Percentiles rank a stretch among this genome's conserved stretches.
Conservation (phyloP, 2,888 invertebrate species). For the Perithous albicinctus region DNA sequence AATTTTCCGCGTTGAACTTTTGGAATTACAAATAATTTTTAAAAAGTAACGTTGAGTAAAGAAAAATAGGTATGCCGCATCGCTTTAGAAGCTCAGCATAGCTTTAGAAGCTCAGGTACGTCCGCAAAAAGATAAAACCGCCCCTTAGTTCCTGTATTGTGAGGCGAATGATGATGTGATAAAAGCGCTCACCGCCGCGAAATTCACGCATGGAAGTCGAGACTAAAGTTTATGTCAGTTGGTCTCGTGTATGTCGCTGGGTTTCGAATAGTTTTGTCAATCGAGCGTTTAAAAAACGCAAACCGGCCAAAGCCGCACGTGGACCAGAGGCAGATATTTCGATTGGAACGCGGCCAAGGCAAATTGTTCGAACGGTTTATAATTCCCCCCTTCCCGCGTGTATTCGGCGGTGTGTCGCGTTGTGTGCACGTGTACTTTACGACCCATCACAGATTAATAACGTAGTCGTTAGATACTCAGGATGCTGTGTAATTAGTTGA, state of each 20-base stretch:
- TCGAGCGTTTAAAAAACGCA: conserved; percentile 15
- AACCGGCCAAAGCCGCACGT: conserved; percentile 15
- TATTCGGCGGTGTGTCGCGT: conserved; percentile 47
- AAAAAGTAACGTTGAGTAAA: not conserved
- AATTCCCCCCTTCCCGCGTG: conserved; percentile 12
- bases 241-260: not conserved
- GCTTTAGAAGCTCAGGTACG: not conserved
- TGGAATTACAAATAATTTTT: not conserved
- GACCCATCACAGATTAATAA: conserved; percentile 60
- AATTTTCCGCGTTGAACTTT: not conserved
- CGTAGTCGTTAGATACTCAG: conserved; percentile 68
- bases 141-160: conserved; percentile 48
- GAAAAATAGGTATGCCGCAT: not conserved
- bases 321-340: conserved; percentile 31
- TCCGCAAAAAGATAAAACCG: not conserved
- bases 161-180: conserved; percentile 54
- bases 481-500: conserved; percentile 61
- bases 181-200: conserved; percentile 26
- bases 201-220: not conserved
- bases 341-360: conserved; percentile 33
- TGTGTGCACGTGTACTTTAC: conserved; percentile 58
- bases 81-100: not conserved
- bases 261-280: conserved; percentile 31
- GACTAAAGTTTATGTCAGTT: not conserved
- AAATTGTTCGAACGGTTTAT: conserved; percentile 31